A percentile compares a stretch with the other conserved stretches of the same genome.
These are phyloP conservation scores for Cryptosula pallasiana DNA, from an alignment of 2,888 invertebrate genomes.

Conservation along the genomic window DNA sequence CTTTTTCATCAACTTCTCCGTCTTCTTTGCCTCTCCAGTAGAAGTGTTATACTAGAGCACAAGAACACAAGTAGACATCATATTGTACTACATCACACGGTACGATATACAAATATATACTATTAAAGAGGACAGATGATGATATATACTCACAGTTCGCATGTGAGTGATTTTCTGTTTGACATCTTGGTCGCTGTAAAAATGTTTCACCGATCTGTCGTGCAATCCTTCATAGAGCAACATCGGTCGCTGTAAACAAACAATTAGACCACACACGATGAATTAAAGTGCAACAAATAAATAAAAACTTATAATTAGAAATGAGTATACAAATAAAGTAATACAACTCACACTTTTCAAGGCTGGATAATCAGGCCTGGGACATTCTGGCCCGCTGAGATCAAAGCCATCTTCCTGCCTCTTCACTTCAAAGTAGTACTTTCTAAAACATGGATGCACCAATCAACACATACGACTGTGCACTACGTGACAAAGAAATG, in stretches of 20 bases:
- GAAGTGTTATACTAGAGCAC: not conserved
- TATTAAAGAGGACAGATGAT: too few species aligned
- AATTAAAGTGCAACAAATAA: not conserved
- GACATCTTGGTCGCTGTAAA: conserved; percentile 43
- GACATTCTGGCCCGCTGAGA: conserved; percentile 44
- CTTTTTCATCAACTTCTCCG: conserved; percentile 14
- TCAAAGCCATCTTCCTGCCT: conserved; percentile 52
- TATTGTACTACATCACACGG: too few species aligned
- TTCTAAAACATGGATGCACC: conserved; percentile 34
- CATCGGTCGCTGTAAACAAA: conserved; percentile 34
- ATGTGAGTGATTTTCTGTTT: conserved; percentile 41
- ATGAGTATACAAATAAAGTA: too few species aligned
- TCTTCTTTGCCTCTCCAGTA: not conserved
- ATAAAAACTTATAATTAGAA: too few species aligned
- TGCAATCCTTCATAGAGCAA: conserved; percentile 47
- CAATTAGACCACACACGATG: not conserved
- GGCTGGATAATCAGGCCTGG: conserved; percentile 45
- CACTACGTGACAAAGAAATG: too few species aligned
- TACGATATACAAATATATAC: too few species aligned
- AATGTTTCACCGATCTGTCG: conserved; percentile 48
- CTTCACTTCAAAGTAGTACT: conserved; percentile 50
- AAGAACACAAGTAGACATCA: too few species aligned
- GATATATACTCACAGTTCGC: conserved; percentile 36
- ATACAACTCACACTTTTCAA: conserved; percentile 43
- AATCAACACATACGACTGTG: too few species aligned